Conservation (phyloP, 2,797 vertebrate genomes). For the Dryobates pubescens region DNA sequence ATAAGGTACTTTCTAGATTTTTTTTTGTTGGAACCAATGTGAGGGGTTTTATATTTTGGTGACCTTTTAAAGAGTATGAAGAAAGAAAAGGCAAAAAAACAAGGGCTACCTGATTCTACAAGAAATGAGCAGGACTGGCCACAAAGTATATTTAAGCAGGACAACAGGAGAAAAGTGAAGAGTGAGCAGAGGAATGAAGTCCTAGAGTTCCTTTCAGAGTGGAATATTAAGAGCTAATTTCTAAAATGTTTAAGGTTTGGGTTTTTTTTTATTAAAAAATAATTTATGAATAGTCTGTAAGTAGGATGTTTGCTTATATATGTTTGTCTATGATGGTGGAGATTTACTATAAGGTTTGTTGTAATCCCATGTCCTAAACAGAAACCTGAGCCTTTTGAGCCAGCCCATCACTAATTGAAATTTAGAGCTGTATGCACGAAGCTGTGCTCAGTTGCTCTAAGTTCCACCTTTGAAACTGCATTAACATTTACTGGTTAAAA, state of each 20-base stretch:
- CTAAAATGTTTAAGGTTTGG: not conserved
- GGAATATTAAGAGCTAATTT: not conserved
- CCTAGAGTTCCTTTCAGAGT: not conserved
- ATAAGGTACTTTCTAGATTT: not conserved
- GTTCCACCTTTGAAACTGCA: conserved; percentile 53
- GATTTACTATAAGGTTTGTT: not conserved
- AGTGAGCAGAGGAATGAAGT: not conserved
- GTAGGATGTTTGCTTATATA: not conserved
- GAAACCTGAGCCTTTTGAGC: conserved; percentile 44
- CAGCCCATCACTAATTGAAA: conserved; percentile 40
- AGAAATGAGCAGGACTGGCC: not conserved
- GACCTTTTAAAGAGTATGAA: not conserved
- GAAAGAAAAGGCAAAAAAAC: not conserved
- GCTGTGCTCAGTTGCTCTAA: conserved; percentile 1
- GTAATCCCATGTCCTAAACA: not conserved
- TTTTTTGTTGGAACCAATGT: not conserved
- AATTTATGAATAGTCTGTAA: not conserved
- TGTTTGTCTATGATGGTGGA: not conserved
- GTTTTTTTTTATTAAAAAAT: not conserved
- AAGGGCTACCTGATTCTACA: not conserved
- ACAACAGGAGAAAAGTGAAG: not conserved
- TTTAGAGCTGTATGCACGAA: not conserved
- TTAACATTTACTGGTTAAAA: conserved; percentile 27
- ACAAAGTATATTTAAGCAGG: not conserved
- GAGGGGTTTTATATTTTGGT: not conserved